phyloP scores from a whole-genome alignment of 2,888 invertebrate species.

The Diploptera punctata region DNA sequence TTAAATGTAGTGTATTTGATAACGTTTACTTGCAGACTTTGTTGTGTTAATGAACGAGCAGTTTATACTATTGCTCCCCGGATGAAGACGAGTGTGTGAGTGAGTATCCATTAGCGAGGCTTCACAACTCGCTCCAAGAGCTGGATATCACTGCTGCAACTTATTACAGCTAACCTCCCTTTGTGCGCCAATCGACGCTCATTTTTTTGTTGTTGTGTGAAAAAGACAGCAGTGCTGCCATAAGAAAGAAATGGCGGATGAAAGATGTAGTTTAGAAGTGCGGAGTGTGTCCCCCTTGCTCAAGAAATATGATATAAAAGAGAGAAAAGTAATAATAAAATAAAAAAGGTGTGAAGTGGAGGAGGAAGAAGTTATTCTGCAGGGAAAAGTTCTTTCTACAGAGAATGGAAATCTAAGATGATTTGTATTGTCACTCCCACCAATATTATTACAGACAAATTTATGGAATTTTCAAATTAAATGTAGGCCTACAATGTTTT shows the following conservation, averaged over 20 bases:
- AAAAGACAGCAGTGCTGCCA: constrained; percentile 18
- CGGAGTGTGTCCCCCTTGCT: constrained; percentile 13
- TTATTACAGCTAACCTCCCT: constrained; percentile 22
- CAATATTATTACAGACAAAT: too few relatives aligned
- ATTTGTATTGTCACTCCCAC: too few relatives aligned
- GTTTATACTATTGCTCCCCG: too few relatives aligned
- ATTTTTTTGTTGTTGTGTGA: constrained; percentile 31
- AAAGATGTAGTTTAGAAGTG: constrained; percentile 37
- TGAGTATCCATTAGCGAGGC: constrained; percentile 28
- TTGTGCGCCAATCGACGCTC: constrained; percentile 36
- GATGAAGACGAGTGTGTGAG: too few relatives aligned
- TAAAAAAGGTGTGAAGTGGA: constrained; percentile 24
- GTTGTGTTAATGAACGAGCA: too few relatives aligned
- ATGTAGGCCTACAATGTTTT: too few relatives aligned
- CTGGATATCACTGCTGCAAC: constrained; percentile 23
- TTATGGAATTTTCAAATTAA: too few relatives aligned
- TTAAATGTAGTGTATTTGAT: too few relatives aligned
- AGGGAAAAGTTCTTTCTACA: neutral
- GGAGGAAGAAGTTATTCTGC: constrained; percentile 7
- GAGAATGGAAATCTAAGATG: neutral
- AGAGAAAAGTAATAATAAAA: constrained; percentile 25
- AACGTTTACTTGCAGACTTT: too few relatives aligned
- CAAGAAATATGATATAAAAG: constrained; percentile 26
- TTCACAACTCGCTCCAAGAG: constrained; percentile 2
- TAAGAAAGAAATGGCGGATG: constrained; percentile 34